Evolutionary conservation across 1,140 invertebrate genomes (phyloP).

Genomic region (Sweltsa coloradensis): DNA sequence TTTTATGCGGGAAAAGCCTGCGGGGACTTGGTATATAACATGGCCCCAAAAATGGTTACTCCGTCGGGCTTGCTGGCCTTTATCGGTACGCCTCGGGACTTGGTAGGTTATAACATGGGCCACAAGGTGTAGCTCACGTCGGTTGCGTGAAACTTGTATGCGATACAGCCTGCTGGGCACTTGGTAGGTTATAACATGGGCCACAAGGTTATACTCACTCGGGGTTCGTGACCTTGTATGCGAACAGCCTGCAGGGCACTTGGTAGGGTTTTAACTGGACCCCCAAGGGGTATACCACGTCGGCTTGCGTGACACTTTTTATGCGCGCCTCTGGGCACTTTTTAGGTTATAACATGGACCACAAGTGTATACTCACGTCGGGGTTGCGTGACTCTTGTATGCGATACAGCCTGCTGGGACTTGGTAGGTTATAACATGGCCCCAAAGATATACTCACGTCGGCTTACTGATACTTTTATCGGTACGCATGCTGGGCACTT

Average conservation of each 20-base stretch:
- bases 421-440: not conserved
- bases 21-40: constrained; percentile 85
- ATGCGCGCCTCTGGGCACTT: too few relatives aligned
- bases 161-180: constrained; percentile 67
- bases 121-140: too few relatives aligned
- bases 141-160: constrained; percentile 72
- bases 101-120: too few relatives aligned
- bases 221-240: too few relatives aligned
- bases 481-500: constrained; percentile 67
- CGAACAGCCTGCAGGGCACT: too few relatives aligned
- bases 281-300: too few relatives aligned
- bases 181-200: constrained; percentile 95
- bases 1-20: constrained; percentile 68
- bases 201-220: too few relatives aligned
- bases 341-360: not conserved
- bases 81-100: too few relatives aligned
- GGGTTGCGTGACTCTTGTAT: constrained; percentile 75
- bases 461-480: constrained; percentile 72
- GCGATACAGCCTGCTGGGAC: constrained; percentile 65
- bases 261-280: too few relatives aligned
- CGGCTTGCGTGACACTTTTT: too few relatives aligned
- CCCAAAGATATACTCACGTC: constrained; percentile 44
- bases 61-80: too few relatives aligned
- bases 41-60: too few relatives aligned
- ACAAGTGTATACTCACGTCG: constrained; percentile 45